Base-by-base conservation (phyloP, 2,797 vertebrate genomes). In the Hypotaenidia okinawae region DNA sequence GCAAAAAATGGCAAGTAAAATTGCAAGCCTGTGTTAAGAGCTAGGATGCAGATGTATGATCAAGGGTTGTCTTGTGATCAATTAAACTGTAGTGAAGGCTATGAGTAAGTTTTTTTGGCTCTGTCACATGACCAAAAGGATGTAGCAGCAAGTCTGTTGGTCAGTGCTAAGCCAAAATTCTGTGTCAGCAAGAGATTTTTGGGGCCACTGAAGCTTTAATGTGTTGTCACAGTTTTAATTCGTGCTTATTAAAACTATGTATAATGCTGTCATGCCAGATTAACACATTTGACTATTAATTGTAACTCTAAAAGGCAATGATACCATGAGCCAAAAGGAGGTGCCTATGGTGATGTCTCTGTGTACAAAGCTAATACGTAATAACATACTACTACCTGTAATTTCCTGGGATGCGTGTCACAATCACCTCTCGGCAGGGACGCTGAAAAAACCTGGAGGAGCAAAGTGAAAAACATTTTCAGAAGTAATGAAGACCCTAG, bases 11-110 rank as follows among this genome's bases (percentile, higher is more conserved):
- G 39, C 10, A 54, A 51, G 62, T 62, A 32, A 87, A 87, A 66
- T 33, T 33, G 3, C 4, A 2, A 55, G 22, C 27, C 76, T 6
- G 0, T 76, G 5, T 51, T 81, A 33, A 22, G 33, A 19, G 33
- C 70, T 78, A 41, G 41, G 45, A 58, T 73, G 37, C 22, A 30
- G 51, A 10, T 55, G 1, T 47, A 14, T 63, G 18, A 73, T 55
- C 28, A 49, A 45, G 35, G 83, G 23, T 15, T 51, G 6, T 61
- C 33, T 41, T 37, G 22, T 0, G 0, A 74, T 52, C 0, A 1
- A 18, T 62, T 51, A 57, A 67, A 52, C 27, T 16, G 3, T 39
- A 39, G 9, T 19, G 64, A 69, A 77, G 37, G 9, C 43, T 77
- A 37, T 16, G 67, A 32, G 35, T 66, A 57, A 51, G 24, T 27